These are phyloP conservation scores for Lasioglossum marginatum DNA, from an alignment of 2,888 invertebrate species.

Conservation along the genomic window DNA sequence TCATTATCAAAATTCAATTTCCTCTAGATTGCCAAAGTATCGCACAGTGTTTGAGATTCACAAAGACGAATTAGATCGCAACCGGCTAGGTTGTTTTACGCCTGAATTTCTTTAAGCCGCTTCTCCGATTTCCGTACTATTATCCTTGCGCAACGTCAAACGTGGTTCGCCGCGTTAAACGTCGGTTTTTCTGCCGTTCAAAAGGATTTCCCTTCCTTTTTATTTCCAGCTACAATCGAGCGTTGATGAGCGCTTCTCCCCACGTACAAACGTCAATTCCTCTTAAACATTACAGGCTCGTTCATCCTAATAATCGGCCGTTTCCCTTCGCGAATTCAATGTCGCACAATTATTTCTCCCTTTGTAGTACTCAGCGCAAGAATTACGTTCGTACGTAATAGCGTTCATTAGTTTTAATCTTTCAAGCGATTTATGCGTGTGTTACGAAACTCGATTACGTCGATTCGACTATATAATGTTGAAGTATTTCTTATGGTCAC, in stretches of 20 bases:
- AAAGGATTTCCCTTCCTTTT: conserved; percentile 21
- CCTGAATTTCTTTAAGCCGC: conserved; percentile 21
- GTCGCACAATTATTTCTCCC: conserved; percentile 2
- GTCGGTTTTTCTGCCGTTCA: conserved; percentile 7
- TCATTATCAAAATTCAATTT: background rate
- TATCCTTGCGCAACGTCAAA: conserved; percentile 3
- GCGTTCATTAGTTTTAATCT: background rate
- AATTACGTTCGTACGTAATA: background rate
- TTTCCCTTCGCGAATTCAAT: conserved; percentile 9
- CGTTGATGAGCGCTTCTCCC: conserved; percentile 23
- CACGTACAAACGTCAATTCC: conserved; percentile 7
- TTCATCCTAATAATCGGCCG: conserved; percentile 1
- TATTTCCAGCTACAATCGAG: background rate
- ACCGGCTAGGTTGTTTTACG: background rate
- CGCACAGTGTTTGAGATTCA: background rate
- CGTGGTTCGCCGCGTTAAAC: conserved; percentile 12
- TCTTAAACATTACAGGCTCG: conserved; percentile 5
- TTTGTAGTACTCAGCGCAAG: background rate
- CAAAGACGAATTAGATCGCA: background rate
- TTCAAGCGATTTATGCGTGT: background rate
- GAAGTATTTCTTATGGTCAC: background rate
- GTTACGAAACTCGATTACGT: background rate
- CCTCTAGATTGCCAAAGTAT: background rate
- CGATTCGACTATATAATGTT: background rate
- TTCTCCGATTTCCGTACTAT: background rate